phyloP scores from a whole-genome alignment of 2,888 invertebrate species.

The Synanthedon vespiformis region DNA sequence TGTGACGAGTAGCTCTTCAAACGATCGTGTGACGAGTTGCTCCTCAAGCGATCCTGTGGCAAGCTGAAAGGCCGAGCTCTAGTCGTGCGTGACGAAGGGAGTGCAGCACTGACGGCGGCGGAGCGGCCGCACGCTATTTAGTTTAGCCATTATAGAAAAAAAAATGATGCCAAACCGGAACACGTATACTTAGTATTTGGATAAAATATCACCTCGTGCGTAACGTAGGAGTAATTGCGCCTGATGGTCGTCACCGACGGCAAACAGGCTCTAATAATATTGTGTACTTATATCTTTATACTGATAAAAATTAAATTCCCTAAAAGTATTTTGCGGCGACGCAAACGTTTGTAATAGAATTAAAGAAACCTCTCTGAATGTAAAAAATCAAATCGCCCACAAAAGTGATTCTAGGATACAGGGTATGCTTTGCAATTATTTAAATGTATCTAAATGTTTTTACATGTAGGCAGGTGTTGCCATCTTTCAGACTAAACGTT shows the following conservation, averaged over 20 bases:
- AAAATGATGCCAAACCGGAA: slow-evolving; percentile 64
- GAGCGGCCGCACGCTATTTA: slow-evolving; percentile 4
- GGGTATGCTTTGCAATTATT: slow-evolving; percentile 95
- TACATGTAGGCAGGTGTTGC: slow-evolving; percentile 58
- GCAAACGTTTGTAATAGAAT: slow-evolving; percentile 58
- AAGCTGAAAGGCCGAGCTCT: slow-evolving; percentile 16
- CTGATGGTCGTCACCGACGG: slow-evolving; percentile 22
- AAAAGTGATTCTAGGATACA: slow-evolving; percentile 90
- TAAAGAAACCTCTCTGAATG: slow-evolving; percentile 61
- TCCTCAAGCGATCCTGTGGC: neutral
- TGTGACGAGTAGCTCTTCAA: slow-evolving; percentile 9
- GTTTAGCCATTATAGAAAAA: neutral
- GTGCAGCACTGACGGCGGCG: slow-evolving; percentile 20
- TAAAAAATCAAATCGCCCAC: slow-evolving; percentile 70
- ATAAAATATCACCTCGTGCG: slow-evolving; percentile 57
- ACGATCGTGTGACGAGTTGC: slow-evolving; percentile 8
- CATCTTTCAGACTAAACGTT: slow-evolving; percentile 35
- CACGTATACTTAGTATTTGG: slow-evolving; percentile 61
- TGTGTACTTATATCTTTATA: slow-evolving; percentile 60
- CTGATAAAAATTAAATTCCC: slow-evolving; percentile 52
- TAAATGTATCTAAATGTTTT: slow-evolving; percentile 76
- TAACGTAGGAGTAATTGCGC: slow-evolving; percentile 49
- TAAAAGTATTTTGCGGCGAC: slow-evolving; percentile 58
- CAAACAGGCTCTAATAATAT: slow-evolving; percentile 39
- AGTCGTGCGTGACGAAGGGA: slow-evolving; percentile 13